Evolutionary conservation across 2,797 vertebrate species (phyloP), one percentile per base, ranked within the genome.

Genomic region (Falco biarmicus): DNA sequence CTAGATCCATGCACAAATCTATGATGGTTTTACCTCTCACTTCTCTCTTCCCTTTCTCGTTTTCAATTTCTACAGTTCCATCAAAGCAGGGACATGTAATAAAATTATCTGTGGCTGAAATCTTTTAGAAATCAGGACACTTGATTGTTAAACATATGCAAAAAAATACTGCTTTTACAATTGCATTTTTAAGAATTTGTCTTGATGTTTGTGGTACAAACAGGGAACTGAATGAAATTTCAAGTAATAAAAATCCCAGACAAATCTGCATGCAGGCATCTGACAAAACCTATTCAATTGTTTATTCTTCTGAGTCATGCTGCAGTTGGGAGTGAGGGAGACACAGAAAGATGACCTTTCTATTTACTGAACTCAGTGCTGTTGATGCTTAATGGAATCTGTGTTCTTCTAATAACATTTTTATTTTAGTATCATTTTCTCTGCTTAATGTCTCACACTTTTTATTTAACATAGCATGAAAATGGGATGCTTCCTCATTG

Each of bases 261-360:
- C 60, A 90, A 88, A 77, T 87, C 71, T 92, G 47, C 77, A 87
- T 85, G 86, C 70, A 91, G 82, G 47, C 84, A 88, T 97, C 95
- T 97, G 96, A 95, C 12, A 41, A 96, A 93, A 57, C 80, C 90
- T 81, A 89, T 97, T 97, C 84, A 73, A 84, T 97, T 96, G 82
- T 97, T 97, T 97, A 94, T 89, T 97, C 82, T 98, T 98, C 95
- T 98, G 97, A 98, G 95, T 98, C 97, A 97, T 82, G 89, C 92
- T 96, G 86, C 94, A 96, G 71, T 97, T 93, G 96, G 84, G 91
- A 98, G 91, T 32, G 79, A 90, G 66, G 51, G 81, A 96, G 95
- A 96, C 90, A 91, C 31, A 91, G 90, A 96, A 95, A n/a, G 76
- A 95, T 95, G 98, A 98, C 96, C 97, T 97, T 96, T 93, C 51